Conservation (phyloP, 2,888 invertebrate genomes). For the Tinea pellionella region DNA sequence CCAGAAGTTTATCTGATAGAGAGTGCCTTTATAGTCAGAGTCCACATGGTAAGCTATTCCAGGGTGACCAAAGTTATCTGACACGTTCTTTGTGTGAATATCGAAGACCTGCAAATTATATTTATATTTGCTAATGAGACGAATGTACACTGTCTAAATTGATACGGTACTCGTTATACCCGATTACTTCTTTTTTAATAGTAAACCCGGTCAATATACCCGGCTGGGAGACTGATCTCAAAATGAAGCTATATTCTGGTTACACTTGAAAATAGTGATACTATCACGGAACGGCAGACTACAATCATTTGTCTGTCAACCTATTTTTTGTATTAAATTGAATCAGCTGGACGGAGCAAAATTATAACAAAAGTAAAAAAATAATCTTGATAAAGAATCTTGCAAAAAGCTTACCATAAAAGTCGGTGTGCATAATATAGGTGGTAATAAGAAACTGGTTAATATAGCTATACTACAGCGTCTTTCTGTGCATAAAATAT, state of each 20-base stretch:
- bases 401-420: slow-evolving; percentile 74
- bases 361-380: no score
- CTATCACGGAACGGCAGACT: no score
- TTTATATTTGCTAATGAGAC: not conserved
- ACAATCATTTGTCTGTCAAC: no score
- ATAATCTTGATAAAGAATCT: no score
- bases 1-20: slow-evolving; percentile 83
- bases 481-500: slow-evolving; percentile 79
- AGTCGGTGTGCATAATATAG: slow-evolving; percentile 86
- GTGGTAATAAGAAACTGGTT: slow-evolving; percentile 80
- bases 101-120: slow-evolving; percentile 45
- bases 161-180: no score
- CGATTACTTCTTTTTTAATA: no score
- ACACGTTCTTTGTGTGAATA: slow-evolving; percentile 57
- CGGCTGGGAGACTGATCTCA: no score
- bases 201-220: no score
- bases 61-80: slow-evolving; percentile 47
- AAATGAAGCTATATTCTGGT: no score
- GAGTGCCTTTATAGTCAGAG: slow-evolving; percentile 67
- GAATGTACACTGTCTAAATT: slow-evolving; percentile 17
- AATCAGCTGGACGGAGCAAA: no score
- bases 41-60: slow-evolving; percentile 55
- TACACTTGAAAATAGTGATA: no score
- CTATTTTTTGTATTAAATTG: no score
- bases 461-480: slow-evolving; percentile 83